phyloP scores from a whole-genome alignment of 2,888 invertebrate species.

The Schrankia costaestrigalis region DNA sequence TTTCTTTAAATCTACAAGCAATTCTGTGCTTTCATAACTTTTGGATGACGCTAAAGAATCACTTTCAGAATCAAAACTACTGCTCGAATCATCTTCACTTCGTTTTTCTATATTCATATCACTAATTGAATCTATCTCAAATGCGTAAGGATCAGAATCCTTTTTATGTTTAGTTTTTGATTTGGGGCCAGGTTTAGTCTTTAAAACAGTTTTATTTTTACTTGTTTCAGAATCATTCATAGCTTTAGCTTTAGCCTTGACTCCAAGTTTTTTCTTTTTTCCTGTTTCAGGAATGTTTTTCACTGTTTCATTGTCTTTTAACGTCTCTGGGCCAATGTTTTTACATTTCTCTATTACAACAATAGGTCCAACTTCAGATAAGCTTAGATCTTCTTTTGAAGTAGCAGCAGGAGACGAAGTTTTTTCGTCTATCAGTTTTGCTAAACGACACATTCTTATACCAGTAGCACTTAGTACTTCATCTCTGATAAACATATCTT shows the following conservation, averaged over 20 bases:
- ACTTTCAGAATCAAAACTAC: constrained; percentile 54
- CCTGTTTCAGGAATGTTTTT: too few species aligned
- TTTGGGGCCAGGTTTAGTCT: constrained; percentile 53
- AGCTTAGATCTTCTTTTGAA: constrained; percentile 34
- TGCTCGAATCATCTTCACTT: constrained; percentile 37
- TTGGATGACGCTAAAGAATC: constrained; percentile 54
- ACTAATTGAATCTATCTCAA: constrained; percentile 59
- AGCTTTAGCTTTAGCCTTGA: constrained; percentile 43
- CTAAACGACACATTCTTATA: constrained; percentile 82
- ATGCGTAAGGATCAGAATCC: constrained; percentile 55
- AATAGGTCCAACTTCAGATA: constrained; percentile 37
- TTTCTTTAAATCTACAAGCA: constrained; percentile 49
- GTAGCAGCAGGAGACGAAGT: constrained; percentile 7
- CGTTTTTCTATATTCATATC: constrained; percentile 41
- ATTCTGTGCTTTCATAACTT: constrained; percentile 55
- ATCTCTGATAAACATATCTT: constrained; percentile 85
- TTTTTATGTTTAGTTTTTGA: constrained; percentile 51
- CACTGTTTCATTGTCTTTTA: too few species aligned
- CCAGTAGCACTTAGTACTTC: constrained; percentile 82
- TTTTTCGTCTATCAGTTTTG: constrained; percentile 72
- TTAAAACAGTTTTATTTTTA: constrained; percentile 15
- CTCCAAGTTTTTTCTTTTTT: constrained; percentile 44
- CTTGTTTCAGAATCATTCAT: constrained; percentile 13
- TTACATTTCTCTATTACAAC: constrained; percentile 55
- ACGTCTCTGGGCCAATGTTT: constrained; percentile 27